Evolutionary conservation across 2,797 vertebrate species (phyloP), one percentile per base, ranked within the genome.

Genomic region (Chrysocyon brachyurus): DNA sequence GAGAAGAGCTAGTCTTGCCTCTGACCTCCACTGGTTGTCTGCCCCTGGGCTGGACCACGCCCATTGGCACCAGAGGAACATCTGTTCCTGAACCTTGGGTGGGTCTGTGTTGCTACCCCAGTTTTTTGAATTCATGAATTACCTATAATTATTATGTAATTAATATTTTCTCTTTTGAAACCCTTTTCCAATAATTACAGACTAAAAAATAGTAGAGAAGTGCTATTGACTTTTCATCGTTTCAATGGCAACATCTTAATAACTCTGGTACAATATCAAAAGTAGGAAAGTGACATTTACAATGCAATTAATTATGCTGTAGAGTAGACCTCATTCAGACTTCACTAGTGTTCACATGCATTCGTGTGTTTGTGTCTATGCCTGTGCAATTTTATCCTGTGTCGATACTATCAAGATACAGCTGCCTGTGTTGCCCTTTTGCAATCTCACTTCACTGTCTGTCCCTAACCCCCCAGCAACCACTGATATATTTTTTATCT

Each of bases 241-340:
- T 85, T 57, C 31, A 21, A 0, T 3, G 78, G 16, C 28, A 22
- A 36, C 8, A 17, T 28, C 61, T 49, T 33, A 8, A 22, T 8
- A 40, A 77, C 22, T 46, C 6, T 1, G 24, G 28, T 24, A 12
- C 6, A 15, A 28, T 28, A 24, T 22, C 7, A 9, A 22, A 66
- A 70, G n/a, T 2, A 24, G 49, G 61, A 61, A 66, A 56, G 2
- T 5, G 2, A 70, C 21, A 6, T 3, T 28, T 31, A 5, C 49
- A 5, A 7, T 0, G 7, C 57, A 28, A 0, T 12, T 5, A 33
- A 7, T 52, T 1, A 2, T 57, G 31, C 46, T 7, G 6, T 19
- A 26, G 68, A 10, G 6, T 19, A 26, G 68, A 10, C 8, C 56
- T 21, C 17, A n/a, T 17, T 33, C 26, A 5, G 46, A 21, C 3